A percentile compares a stretch with the other conserved stretches of the same genome.
These are phyloP conservation scores for Theretra japonica DNA, from an alignment of 2,888 invertebrate species.

Conservation along the genomic window DNA sequence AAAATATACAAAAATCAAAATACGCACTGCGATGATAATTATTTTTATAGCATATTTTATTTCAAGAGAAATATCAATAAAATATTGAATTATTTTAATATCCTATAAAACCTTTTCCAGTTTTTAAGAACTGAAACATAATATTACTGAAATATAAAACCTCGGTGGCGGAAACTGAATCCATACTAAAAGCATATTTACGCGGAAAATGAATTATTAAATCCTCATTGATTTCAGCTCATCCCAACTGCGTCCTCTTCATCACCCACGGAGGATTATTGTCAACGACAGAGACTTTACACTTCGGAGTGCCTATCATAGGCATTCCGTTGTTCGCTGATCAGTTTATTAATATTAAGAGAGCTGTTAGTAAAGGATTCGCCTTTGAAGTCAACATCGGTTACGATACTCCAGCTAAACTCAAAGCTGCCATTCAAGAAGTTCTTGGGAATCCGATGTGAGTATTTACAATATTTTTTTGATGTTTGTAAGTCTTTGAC, in stretches of 20 bases:
- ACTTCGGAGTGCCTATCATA: constrained; percentile 59
- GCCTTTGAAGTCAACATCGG: constrained; percentile 51
- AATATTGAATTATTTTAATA: too few species aligned
- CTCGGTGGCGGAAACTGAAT: too few species aligned
- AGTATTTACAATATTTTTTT: constrained; percentile 31
- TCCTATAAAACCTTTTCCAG: too few species aligned
- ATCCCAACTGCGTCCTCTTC: constrained; percentile 58
- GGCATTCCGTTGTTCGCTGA: constrained; percentile 62
- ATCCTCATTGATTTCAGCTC: constrained; percentile 51
- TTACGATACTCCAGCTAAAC: constrained; percentile 42
- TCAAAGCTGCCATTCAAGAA: constrained; percentile 50
- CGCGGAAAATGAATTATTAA: neutral
- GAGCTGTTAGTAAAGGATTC: constrained; percentile 54
- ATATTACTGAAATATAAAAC: neutral
- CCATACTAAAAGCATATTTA: neutral
- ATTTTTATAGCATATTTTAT: too few species aligned
- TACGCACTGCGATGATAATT: too few species aligned
- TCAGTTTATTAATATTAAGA: constrained; percentile 57
- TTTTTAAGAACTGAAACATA: too few species aligned
- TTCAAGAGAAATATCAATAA: too few species aligned
- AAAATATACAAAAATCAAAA: too few species aligned
- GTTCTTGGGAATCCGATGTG: constrained; percentile 48
- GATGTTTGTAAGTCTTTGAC: too few species aligned
- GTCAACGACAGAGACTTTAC: constrained; percentile 57
- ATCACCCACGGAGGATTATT: constrained; percentile 64